Evolutionary conservation across 2,113 vertebrate genomes (phyloP), one percentile per base, ranked within the genome.

Genomic region (Rhinolophus sinicus): DNA sequence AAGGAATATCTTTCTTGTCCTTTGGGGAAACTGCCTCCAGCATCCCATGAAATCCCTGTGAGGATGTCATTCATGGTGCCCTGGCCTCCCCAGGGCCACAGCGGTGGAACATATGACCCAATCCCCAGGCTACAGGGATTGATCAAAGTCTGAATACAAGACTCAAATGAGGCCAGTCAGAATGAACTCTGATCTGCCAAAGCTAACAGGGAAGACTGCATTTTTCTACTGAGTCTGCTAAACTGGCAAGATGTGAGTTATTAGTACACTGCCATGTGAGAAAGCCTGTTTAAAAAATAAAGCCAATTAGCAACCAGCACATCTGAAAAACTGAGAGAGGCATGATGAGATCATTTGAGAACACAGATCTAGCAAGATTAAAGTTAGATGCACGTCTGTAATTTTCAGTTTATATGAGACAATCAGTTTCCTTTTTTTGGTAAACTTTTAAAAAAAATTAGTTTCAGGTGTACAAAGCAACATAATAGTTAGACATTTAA

Each of bases 161-260:
- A 82, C n/a, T 96, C n/a, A 94, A 72, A 47, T 60, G 30, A 78
- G 18, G 60, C 5, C 47, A 90, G 5, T 81, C 15, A 22, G 18
- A 70, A 88, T 80, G 40, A 90, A 76, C n/a, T 60, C 44, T 60
- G 26, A 6, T 62, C 47, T 96, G 50, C 44, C 38, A 80, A 67
- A 94, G 6, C 38, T 73, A 88, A 84, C 18, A 97, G 33, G 16
- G 52, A 88, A 90, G 54, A 73, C 40, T 47, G 40, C 26, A 47
- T 94, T 90, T 96, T 93, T 80, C 35, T 84, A 93, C 12, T 64
- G 35, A 88, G 19, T 16, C 3, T 83, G 56, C 38, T 91, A 96
- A 84, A 88, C 64, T 92, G n/a, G 8, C 44, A 84, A 93, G 67
- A 81, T 62, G 6, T 28, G 50, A 87, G n/a, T 70, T 56, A 86